Conservation (phyloP, 2,113 vertebrate species). For the Microcebus ravelobensis region DNA sequence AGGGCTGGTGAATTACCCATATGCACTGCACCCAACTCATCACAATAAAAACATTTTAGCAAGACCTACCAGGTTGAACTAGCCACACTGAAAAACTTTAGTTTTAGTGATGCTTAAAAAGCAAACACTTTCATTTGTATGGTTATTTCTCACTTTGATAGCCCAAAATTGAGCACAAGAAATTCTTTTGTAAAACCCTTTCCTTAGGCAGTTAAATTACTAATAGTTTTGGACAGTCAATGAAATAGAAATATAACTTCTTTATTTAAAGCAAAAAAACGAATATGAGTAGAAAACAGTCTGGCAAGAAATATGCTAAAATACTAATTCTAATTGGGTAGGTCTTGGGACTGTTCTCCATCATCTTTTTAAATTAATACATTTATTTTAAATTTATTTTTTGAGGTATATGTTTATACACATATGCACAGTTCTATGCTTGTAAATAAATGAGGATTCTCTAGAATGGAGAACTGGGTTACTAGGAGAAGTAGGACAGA, state of each 20-base stretch:
- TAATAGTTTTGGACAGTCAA: neutral
- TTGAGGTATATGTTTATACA: neutral
- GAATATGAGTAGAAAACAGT: neutral
- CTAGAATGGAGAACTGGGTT: neutral
- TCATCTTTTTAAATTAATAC: neutral
- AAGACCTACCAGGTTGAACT: neutral
- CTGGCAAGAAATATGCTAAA: neutral
- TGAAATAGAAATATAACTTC: neutral
- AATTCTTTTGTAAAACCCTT: neutral
- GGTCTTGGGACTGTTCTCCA: neutral
- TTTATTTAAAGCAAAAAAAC: neutral
- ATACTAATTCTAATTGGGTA: neutral
- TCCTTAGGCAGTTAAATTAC: neutral
- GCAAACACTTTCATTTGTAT: neutral
- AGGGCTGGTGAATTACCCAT: neutral
- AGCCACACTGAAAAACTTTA: neutral
- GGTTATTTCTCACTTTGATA: neutral
- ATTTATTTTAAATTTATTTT: neutral
- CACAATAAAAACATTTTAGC: neutral
- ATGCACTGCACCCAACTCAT: neutral
- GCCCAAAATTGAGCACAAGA: neutral
- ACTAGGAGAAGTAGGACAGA: neutral
- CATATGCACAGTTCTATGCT: neutral
- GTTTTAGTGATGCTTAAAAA: neutral
- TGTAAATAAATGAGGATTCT: neutral